Percentiles rank a stretch among this genome's conserved stretches.
Evolutionary conservation across 2,888 invertebrate species (phyloP).

Genomic region (Brenthis ino): DNA sequence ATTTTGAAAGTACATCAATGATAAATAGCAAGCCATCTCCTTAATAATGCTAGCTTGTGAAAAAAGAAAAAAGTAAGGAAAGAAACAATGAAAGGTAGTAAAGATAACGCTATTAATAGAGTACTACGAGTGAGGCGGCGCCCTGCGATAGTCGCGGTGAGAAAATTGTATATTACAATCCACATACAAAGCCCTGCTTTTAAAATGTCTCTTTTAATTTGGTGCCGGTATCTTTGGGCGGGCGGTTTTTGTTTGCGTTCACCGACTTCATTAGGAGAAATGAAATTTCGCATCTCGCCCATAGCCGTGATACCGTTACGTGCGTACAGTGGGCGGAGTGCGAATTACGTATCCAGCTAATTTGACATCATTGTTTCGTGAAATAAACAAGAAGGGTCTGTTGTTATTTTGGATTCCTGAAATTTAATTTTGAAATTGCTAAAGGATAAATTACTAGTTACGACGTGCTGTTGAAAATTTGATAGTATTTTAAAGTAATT

Average conservation of each 20-base stretch:
- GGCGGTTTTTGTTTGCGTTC: constrained; percentile 49
- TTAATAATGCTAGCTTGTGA: constrained; percentile 4
- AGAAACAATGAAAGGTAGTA: constrained; percentile 1
- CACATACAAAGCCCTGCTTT: constrained; percentile 40
- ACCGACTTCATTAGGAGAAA: constrained; percentile 58
- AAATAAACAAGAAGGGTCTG: constrained; percentile 16
- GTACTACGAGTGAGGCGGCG: background rate
- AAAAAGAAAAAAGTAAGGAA: constrained; percentile 8
- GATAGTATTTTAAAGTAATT: background rate
- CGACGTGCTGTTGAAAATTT: background rate
- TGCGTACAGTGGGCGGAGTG: constrained; percentile 14
- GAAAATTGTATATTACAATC: constrained; percentile 17
- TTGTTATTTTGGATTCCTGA: constrained; percentile 6
- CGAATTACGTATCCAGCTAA: constrained; percentile 18
- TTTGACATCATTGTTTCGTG: constrained; percentile 18
- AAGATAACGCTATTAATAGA: constrained; percentile 14
- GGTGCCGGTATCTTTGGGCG: constrained; percentile 48
- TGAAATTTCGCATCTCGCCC: constrained; percentile 46
- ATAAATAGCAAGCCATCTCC: background rate
- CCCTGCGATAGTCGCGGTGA: background rate
- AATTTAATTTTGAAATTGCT: constrained; percentile 19
- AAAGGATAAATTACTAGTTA: constrained; percentile 13
- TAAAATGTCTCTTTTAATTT: constrained; percentile 54
- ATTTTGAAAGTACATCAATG: too few relatives aligned
- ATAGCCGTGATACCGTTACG: constrained; percentile 1